Percentiles rank a stretch among this genome's conserved stretches.
phyloP scores from a whole-genome alignment of 2,113 vertebrate genomes.

The Misgurnus mizolepis region DNA sequence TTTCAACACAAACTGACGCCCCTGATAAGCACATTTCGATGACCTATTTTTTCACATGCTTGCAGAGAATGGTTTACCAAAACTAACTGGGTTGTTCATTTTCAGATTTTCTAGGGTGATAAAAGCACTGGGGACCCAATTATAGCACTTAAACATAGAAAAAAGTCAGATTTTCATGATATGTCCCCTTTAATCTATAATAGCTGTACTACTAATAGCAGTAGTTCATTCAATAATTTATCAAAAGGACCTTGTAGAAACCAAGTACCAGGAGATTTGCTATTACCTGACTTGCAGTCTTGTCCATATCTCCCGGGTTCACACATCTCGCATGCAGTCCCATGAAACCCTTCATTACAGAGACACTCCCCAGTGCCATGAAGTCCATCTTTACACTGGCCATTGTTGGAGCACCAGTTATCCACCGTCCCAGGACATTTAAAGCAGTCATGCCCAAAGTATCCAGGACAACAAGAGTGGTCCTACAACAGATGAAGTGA shows the following conservation, averaged over 20 bases:
- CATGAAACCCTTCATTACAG: constrained; percentile 92
- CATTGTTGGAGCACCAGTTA: constrained; percentile 85
- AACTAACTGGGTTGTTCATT: no score
- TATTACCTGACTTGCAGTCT: constrained; percentile 82
- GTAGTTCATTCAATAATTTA: neutral
- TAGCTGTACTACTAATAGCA: no score
- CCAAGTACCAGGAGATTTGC: neutral
- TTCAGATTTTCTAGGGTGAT: no score
- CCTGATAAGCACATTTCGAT: no score
- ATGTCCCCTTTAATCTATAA: no score
- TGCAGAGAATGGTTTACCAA: no score
- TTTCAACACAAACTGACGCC: no score
- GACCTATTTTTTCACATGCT: no score
- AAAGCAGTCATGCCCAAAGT: constrained; percentile 86
- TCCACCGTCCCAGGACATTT: constrained; percentile 84
- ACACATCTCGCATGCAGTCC: constrained; percentile 92
- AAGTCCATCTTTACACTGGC: constrained; percentile 84
- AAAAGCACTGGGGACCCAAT: no score
- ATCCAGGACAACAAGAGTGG: constrained; percentile 86
- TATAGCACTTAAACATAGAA: no score
- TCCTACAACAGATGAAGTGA: constrained; percentile 67
- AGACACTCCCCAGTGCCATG: constrained; percentile 86
- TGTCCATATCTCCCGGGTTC: constrained; percentile 87
- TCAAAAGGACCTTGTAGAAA: neutral
- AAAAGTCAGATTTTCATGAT: no score